Evolutionary conservation across 2,888 invertebrate species (phyloP).

Genomic region (Sarcophaga carnaria): DNA sequence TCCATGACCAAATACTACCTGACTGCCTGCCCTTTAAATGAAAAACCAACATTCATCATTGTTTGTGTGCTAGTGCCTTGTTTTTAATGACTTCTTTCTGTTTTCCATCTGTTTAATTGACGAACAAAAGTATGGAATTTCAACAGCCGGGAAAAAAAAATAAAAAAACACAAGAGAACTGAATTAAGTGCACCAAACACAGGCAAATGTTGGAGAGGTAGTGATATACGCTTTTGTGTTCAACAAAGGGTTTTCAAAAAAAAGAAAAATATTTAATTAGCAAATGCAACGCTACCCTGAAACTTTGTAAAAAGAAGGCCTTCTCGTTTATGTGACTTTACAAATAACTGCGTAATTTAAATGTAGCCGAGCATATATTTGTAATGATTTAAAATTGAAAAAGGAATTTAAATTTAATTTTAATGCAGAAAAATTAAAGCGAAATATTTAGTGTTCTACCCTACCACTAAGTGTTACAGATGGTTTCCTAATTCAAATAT

Average conservation of each 20-base stretch:
- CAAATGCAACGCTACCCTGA: conserved; percentile 35
- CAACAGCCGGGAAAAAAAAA: background rate
- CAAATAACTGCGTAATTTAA: background rate
- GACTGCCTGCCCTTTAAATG: conserved; percentile 31
- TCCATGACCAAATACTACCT: conserved; percentile 46
- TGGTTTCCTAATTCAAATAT: too few relatives aligned
- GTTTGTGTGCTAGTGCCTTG: conserved; percentile 42
- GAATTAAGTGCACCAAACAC: background rate
- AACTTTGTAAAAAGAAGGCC: background rate
- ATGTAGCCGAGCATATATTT: background rate
- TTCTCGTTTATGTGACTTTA: background rate
- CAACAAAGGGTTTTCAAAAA: background rate
- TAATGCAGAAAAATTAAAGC: background rate
- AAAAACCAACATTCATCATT: conserved; percentile 53
- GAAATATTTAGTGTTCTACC: background rate
- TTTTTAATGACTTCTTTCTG: conserved; percentile 52
- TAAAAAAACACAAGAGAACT: background rate
- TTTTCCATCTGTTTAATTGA: conserved; percentile 54
- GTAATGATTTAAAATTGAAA: background rate
- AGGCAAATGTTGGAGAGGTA: conserved; percentile 40
- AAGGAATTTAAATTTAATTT: background rate
- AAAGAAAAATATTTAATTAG: conserved; percentile 42
- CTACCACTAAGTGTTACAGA: too few relatives aligned
- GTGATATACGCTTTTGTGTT: conserved; percentile 28
- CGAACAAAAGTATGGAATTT: conserved; percentile 53